Conservation (phyloP, 2,797 vertebrate species). For the Betta splendens region DNA sequence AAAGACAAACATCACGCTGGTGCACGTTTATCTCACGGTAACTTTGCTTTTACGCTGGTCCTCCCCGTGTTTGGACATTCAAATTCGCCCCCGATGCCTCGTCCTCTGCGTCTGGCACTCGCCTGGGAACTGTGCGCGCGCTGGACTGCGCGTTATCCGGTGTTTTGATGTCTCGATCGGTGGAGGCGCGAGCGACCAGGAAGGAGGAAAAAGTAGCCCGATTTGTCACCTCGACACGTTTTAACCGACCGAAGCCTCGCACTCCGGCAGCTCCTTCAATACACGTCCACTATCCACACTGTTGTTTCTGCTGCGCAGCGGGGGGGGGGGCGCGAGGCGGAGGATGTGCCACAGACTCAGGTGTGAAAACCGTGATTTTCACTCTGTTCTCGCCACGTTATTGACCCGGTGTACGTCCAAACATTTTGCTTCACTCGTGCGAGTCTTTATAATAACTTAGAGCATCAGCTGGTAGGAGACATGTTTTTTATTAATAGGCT, state of each 20-base stretch:
- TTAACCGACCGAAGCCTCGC: slow-evolving; percentile 41
- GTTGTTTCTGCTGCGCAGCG: slow-evolving; percentile 41
- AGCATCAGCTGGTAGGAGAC: too few relatives aligned
- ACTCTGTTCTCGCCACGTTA: slow-evolving; percentile 15
- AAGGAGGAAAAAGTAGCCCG: slow-evolving; percentile 43
- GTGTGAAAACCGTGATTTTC: slow-evolving; percentile 14
- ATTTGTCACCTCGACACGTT: slow-evolving; percentile 68
- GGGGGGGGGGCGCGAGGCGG: slow-evolving; percentile 61
- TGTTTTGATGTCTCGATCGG: slow-evolving; percentile 70
- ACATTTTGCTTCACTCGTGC: not conserved
- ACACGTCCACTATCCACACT: slow-evolving; percentile 53
- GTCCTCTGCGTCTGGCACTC: slow-evolving; percentile 41
- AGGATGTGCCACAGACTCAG: slow-evolving; percentile 68
- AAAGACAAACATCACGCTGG: not conserved
- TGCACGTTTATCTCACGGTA: not conserved
- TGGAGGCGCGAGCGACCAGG: slow-evolving; percentile 57
- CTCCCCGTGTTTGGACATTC: not conserved
- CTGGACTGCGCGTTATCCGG: slow-evolving; percentile 44
- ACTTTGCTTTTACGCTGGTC: not conserved
- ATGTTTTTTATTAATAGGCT: too few relatives aligned
- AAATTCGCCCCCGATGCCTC: not conserved
- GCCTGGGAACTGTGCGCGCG: slow-evolving; percentile 32
- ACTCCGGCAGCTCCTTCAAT: slow-evolving; percentile 59
- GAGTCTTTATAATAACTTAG: too few relatives aligned
- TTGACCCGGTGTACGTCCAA: not conserved